Percentiles rank a stretch among this genome's conserved stretches.
These are phyloP conservation scores for Syngnathoides biaculeatus DNA, from an alignment of 2,113 vertebrate genomes.

Conservation along the genomic window DNA sequence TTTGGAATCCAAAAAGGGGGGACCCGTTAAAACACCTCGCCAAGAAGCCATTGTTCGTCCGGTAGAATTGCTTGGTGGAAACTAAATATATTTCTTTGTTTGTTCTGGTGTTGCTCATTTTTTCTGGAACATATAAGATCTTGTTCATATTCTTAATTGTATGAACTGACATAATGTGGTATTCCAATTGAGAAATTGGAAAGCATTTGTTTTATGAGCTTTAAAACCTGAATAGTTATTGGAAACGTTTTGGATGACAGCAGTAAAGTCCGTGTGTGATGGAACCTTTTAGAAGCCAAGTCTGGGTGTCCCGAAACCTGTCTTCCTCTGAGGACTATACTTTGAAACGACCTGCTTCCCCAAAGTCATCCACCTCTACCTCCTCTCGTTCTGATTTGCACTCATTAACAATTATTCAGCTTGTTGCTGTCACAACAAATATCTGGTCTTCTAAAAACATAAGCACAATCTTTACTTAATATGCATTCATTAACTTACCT, in stretches of 20 bases:
- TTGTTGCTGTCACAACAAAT: slow-evolving; percentile 11
- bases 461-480: slow-evolving; percentile 2
- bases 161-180: not conserved
- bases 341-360: slow-evolving; percentile 50
- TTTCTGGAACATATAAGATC: too few species aligned
- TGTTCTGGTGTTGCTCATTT: too few species aligned
- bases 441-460: slow-evolving; percentile 4
- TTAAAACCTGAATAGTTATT: not conserved
- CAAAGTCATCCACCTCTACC: slow-evolving; percentile 11
- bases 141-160: not conserved
- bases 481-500: slow-evolving; percentile 3
- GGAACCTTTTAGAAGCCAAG: slow-evolving; percentile 51
- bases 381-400: not conserved
- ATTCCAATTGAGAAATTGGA: too few species aligned
- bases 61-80: too few species aligned
- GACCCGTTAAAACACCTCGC: too few species aligned
- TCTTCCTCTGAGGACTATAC: slow-evolving; percentile 44
- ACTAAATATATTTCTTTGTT: too few species aligned
- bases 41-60: too few species aligned
- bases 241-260: not conserved
- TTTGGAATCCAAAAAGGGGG: too few species aligned
- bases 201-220: too few species aligned
- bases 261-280: not conserved
- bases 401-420: slow-evolving; percentile 1
- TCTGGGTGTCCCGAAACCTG: slow-evolving; percentile 49